phyloP scores from a whole-genome alignment of 2,113 vertebrate species.

The Phycodurus eques region DNA sequence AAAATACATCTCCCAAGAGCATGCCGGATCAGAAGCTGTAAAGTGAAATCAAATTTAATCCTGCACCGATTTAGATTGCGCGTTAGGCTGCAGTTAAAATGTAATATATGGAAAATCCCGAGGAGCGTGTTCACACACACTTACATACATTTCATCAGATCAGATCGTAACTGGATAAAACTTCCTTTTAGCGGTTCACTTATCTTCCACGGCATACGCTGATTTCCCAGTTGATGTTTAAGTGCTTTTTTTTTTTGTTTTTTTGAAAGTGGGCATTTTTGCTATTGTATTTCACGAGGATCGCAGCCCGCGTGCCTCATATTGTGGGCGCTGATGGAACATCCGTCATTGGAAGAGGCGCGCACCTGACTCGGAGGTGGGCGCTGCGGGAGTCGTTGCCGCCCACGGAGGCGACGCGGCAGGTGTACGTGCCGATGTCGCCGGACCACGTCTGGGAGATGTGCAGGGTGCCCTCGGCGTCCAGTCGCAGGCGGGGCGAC shows the following conservation, averaged over 20 bases:
- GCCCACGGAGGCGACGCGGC: slow-evolving; percentile 87
- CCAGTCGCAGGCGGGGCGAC: slow-evolving; percentile 80
- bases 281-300: no score
- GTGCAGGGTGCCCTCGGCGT: slow-evolving; percentile 84
- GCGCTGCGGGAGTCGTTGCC: slow-evolving; percentile 92
- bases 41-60: background rate
- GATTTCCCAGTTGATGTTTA: background rate
- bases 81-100: background rate
- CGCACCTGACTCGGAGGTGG: slow-evolving; percentile 89
- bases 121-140: background rate
- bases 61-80: background rate
- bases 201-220: background rate
- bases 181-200: background rate
- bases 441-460: slow-evolving; percentile 98
- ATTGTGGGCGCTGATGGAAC: background rate
- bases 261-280: no score
- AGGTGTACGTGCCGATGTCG: slow-evolving; percentile 96
- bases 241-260: no score
- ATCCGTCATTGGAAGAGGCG: slow-evolving; percentile 16
- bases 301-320: no score
- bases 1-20: background rate
- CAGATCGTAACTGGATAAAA: background rate
- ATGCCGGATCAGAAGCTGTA: background rate
- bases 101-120: background rate
- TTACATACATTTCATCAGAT: background rate